phyloP scores from a whole-genome alignment of 2,797 vertebrate species.

The Onychomys leucogaster region DNA sequence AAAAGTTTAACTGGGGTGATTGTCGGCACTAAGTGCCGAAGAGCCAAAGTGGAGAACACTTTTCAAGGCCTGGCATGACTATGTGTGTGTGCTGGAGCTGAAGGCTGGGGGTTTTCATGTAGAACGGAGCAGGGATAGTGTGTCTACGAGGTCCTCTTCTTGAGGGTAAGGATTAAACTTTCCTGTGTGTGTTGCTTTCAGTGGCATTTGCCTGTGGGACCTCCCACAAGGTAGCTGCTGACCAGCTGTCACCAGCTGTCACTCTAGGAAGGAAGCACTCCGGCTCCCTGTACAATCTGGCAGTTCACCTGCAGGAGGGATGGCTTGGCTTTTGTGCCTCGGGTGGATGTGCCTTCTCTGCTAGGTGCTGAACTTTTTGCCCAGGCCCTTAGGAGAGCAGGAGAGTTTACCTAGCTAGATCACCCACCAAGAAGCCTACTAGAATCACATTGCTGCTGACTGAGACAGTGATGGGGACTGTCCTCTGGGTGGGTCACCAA shows the following conservation, averaged over 20 bases:
- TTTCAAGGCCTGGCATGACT: slow-evolving; percentile 19
- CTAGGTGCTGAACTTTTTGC: slow-evolving; percentile 67
- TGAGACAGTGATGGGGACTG: slow-evolving; percentile 2
- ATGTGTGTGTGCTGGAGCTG: neutral
- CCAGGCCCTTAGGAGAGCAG: slow-evolving; percentile 61
- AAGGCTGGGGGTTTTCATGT: slow-evolving; percentile 38
- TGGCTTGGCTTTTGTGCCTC: slow-evolving; percentile 57
- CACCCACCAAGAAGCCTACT: slow-evolving; percentile 11
- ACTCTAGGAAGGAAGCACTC: slow-evolving; percentile 68
- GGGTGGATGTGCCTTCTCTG: slow-evolving; percentile 60
- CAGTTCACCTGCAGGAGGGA: slow-evolving; percentile 61
- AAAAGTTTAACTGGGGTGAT: slow-evolving; percentile 50
- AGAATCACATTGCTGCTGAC: neutral
- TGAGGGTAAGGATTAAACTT: slow-evolving; percentile 2
- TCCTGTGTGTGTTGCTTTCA: neutral
- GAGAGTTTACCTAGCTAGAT: slow-evolving; percentile 72
- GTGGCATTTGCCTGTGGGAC: neutral
- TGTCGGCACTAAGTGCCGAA: slow-evolving; percentile 31
- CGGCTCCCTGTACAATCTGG: slow-evolving; percentile 58
- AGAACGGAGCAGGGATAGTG: neutral
- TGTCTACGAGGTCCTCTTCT: neutral
- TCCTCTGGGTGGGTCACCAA: neutral
- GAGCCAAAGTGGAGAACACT: slow-evolving; percentile 61
- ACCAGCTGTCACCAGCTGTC: slow-evolving; percentile 84
- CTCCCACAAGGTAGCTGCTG: slow-evolving; percentile 80